Evolutionary conservation across 1,140 invertebrate genomes (phyloP), one percentile per base, ranked within the genome.

Genomic region (Cyrtorhinus lividipennis): DNA sequence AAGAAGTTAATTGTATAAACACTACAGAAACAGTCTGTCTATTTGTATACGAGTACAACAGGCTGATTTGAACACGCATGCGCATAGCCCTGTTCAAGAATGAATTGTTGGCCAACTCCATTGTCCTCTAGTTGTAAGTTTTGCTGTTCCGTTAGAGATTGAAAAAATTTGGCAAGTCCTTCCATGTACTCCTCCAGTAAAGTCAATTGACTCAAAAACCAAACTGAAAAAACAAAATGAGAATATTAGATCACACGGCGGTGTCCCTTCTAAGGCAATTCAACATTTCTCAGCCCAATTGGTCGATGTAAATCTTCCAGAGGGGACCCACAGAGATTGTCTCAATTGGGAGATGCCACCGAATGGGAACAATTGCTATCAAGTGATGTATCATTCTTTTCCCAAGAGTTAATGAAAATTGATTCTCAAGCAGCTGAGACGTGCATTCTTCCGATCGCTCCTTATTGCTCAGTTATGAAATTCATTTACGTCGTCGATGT

Each of bases 361-460:
- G 27, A 59, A 59, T 59, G 58, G 58, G 58, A 59, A 59, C 58
- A 59, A 59, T 59, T 59, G 58, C 58, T 27, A 59, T 59, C 27
- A 59, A 59, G 26, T 30, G 58, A 59, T 59, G 24, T 27, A 59
- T 59, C 58, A 59, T 59, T 59, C 58, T 22, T 59, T 59, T 57
- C 56, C 58, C n/a, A 3, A 20, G 24, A 59, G n/a, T 59, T 27
- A 59, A 59, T 59, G 58, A 59, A 30, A 59, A 59, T 59, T 59
- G 58, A 59, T 59, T 59, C 38, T 24, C 10, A 15, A 38, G 48
- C 48, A 53, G 48, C 48, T 53, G 48, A 53, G 48, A 53, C 48
- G 48, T 53, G 48, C 8, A 13, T 10, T 53, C 48, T 53, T 53
- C 20, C 48, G 48, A 53, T 53, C 48, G 20, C 18, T 12, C 20